Evolutionary conservation across 2,888 invertebrate genomes (phyloP), one percentile per base, ranked within the genome.

Genomic region (Lydus trimaculatus): DNA sequence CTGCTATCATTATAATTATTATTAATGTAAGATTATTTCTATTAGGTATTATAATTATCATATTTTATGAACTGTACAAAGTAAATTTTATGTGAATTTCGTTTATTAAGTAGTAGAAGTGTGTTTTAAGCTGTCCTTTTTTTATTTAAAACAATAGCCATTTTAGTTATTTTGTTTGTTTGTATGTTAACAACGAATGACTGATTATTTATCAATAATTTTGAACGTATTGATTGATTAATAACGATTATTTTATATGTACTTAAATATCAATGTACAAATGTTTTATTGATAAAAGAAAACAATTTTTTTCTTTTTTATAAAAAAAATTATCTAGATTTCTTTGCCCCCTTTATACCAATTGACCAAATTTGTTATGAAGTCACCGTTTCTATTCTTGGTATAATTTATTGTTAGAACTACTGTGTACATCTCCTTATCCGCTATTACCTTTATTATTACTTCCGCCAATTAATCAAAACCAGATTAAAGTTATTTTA

Each of bases 161-260:
- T 70, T 67, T 70, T 28, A 56, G 25, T 11, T 11, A 25, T 28
- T 56, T 25, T 56, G 17, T 56, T 23, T 52, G 23, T 61, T 67
- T 71, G 65, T 68, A 68, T 65, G 64, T 58, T 67, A 63, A 71
- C 71, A 71, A 71, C 71, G 71, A 70, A 70, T 70, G 70, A 71
- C 71, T 71, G 71, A 71, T 63, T 66, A 67, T 58, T 67, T 64
- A 68, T 67, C 70, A 67, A 70, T 67, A 67, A 64, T 43, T 39
- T 28, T 13, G 48, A 20, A 25, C 20, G 39, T n/a, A 39, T 43
- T 43, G 0, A 39, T 43, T 43, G 0, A 23, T 36, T 9, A 61
- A 31, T 20, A 20, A n/a, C 20, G 6, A 39, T 48, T 60, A 52
- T 69, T 63, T 62, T 43, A 43, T 43, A 7, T 23, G 63, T 63